Evolutionary conservation across 37 sponge, comb jelly and placozoan species (phyloP), one percentile per base, ranked within the genome.

Genomic region (Cliona cf. orientalis): DNA sequence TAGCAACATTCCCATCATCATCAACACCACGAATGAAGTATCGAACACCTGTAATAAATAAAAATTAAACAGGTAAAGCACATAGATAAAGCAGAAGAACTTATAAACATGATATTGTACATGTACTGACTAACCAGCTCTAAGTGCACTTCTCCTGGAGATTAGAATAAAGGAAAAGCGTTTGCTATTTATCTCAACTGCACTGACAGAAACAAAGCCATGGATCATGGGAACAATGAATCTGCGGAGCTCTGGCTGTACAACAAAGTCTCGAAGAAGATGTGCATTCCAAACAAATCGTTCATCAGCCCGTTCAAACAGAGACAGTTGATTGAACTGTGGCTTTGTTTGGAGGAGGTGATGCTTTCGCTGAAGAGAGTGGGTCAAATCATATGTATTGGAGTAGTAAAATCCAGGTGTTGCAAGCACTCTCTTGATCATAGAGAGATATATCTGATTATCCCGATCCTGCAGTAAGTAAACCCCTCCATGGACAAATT

Each of bases 401-500:
- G 89, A 92, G 80, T 78, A 93, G 87, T 98, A 98, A 86, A 96
- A 96, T 1, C 96, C 91, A 31, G 87, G 90, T 17, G 84, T 93
- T 59, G 84, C 61, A 6, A 96, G 68, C 36, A 90, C 94, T 0
- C 81, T 66, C 56, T 84, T 84, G 57, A 93, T 63, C 88, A 96
- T 94, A 22, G 78, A 58, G 17, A 93, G 59, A 46, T 89, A 93
- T 21, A 63, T 53, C 55, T 76, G 61, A 62, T 96, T 96, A 39
- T 86, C 80, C 42, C 71, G 83, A 21, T 49, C 84, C 88, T 95
- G 78, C 26, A 42, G 0, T 28, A 6, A 40, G 45, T 49, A 17
- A 17, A 19, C 17, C 11, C 14, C 6, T 12, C 6, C 6, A 23
- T 7, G 64, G 7, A 14, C 28, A 25, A 62, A 6, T n/a, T 23